phyloP scores from a whole-genome alignment of 2,113 vertebrate genomes.

The Anarrhichthys ocellatus region DNA sequence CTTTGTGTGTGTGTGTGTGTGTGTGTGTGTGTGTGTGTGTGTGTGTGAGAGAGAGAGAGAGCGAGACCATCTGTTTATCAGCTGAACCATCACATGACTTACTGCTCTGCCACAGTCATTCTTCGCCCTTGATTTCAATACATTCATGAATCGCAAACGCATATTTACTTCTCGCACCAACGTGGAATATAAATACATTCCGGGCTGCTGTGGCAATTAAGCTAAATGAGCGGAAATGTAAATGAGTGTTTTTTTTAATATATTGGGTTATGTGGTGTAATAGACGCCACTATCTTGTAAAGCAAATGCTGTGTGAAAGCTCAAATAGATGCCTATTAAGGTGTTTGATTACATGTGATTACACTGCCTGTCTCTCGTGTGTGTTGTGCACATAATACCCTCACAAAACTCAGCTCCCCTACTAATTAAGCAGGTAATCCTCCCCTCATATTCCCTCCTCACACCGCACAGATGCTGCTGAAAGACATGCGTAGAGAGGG shows the following conservation, averaged over 20 bases:
- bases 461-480: slow-evolving; percentile 54
- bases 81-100: slow-evolving; percentile 63
- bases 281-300: slow-evolving; percentile 13
- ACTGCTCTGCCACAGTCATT: slow-evolving; percentile 57
- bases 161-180: slow-evolving; percentile 19
- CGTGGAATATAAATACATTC: background rate
- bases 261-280: slow-evolving; percentile 18
- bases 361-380: slow-evolving; percentile 1
- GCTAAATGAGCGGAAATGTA: slow-evolving; percentile 1
- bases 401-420: slow-evolving; percentile 39
- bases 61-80: slow-evolving; percentile 73
- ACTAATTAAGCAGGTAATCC: slow-evolving; percentile 68
- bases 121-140: slow-evolving; percentile 53
- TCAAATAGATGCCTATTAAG: slow-evolving; percentile 34
- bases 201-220: background rate
- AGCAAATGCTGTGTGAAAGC: slow-evolving; percentile 38
- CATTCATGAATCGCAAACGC: slow-evolving; percentile 40
- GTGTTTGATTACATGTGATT: slow-evolving; percentile 59
- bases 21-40: slow-evolving; percentile 12
- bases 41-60: slow-evolving; percentile 3
- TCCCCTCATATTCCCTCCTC: slow-evolving; percentile 32
- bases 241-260: background rate
- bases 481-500: slow-evolving; percentile 36
- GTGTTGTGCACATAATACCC: slow-evolving; percentile 8
- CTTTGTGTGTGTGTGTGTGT: slow-evolving; percentile 16